phyloP scores from a whole-genome alignment of 92 coral and sea anemone species.

The Phenganax stokvisi region DNA sequence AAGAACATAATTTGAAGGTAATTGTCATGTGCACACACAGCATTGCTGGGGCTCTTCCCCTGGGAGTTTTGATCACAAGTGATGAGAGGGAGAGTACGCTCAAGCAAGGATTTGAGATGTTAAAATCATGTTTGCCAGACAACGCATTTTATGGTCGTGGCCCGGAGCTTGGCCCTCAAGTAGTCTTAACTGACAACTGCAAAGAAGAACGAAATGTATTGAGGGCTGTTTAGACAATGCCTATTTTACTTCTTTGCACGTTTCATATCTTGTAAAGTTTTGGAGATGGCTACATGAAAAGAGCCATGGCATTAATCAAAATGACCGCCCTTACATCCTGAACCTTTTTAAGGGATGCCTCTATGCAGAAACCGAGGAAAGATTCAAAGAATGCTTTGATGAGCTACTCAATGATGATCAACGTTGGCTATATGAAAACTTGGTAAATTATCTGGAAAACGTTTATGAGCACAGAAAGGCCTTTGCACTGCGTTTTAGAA shows the following conservation, averaged over 20 bases:
- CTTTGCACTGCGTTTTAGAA: slow-evolving; percentile 37
- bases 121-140: slow-evolving; percentile 47
- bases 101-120: slow-evolving; percentile 39
- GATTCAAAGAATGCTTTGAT: slow-evolving; percentile 29
- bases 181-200: slow-evolving; percentile 45
- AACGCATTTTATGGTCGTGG: slow-evolving; percentile 61
- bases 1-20: slow-evolving; percentile 32
- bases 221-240: slow-evolving; percentile 41
- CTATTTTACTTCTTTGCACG: slow-evolving; percentile 14
- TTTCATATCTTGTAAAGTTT: slow-evolving; percentile 39
- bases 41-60: slow-evolving; percentile 39
- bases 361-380: slow-evolving; percentile 31
- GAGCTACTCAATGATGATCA: slow-evolving; percentile 31
- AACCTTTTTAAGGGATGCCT: slow-evolving; percentile 36
- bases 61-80: slow-evolving; percentile 29
- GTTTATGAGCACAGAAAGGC: slow-evolving; percentile 23
- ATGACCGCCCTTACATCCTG: slow-evolving; percentile 34
- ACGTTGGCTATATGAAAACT: slow-evolving; percentile 3
- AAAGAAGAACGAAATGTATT: slow-evolving; percentile 44
- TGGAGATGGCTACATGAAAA: slow-evolving; percentile 42
- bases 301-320: slow-evolving; percentile 31
- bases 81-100: slow-evolving; percentile 36
- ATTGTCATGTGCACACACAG: slow-evolving; percentile 15
- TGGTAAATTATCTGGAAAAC: slow-evolving; percentile 16
- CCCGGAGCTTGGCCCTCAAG: slow-evolving; percentile 38